phyloP scores from a whole-genome alignment of 1,140 invertebrate genomes.

The Trachymyrmex cornetzi region DNA sequence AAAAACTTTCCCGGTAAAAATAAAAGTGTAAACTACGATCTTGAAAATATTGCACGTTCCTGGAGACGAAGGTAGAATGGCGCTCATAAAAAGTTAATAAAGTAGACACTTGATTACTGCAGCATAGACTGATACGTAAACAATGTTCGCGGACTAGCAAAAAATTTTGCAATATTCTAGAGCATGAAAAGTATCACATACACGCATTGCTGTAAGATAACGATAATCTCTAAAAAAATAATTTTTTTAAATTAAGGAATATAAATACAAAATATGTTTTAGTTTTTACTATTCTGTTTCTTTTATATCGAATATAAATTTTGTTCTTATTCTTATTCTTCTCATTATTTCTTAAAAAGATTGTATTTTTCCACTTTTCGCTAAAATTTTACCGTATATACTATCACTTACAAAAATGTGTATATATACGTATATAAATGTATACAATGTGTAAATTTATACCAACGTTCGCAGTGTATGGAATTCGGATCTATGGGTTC shows the following conservation, averaged over 20 bases:
- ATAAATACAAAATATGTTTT: neutral
- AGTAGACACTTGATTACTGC: conserved; percentile 33
- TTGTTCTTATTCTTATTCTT: neutral
- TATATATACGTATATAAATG: neutral
- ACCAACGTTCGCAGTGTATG: neutral
- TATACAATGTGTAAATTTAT: neutral
- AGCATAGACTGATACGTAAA: conserved; percentile 27
- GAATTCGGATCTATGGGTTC: neutral
- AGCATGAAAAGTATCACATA: neutral
- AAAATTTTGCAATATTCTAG: conserved; percentile 26
- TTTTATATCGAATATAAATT: neutral
- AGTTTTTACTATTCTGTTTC: neutral
- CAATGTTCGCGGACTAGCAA: neutral
- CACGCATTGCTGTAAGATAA: neutral
- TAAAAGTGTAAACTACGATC: conserved; percentile 22
- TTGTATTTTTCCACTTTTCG: neutral
- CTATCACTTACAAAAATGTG: neutral
- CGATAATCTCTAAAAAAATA: neutral
- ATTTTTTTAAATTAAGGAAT: neutral
- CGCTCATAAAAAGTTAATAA: conserved; percentile 36
- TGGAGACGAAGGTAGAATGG: neutral
- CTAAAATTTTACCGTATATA: neutral
- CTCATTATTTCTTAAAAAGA: neutral
- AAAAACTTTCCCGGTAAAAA: conserved; percentile 15
- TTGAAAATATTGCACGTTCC: conserved; percentile 24